A percentile compares a stretch with the other conserved stretches of the same genome.
Conservation (phyloP, 2,113 vertebrate genomes). For the Syngnathus typhle region DNA sequence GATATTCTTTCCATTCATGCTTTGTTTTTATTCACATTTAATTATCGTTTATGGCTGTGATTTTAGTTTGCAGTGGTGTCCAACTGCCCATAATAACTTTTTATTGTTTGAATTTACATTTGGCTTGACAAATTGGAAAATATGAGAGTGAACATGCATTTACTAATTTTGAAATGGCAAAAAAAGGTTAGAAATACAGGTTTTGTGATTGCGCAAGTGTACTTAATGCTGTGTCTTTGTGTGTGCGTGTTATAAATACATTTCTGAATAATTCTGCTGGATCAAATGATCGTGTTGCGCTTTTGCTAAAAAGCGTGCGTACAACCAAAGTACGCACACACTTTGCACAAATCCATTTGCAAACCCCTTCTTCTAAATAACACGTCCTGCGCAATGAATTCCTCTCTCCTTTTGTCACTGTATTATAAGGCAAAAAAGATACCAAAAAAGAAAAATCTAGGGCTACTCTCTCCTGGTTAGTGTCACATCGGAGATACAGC, state of each 20-base stretch:
- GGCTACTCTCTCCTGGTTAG: constrained; percentile 11
- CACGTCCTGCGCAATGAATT: too few relatives aligned
- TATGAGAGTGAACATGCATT: too few relatives aligned
- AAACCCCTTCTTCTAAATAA: constrained; percentile 32
- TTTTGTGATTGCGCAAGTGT: neutral
- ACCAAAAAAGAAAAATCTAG: neutral
- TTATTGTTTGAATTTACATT: neutral
- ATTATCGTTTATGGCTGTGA: too few relatives aligned
- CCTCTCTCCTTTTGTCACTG: neutral
- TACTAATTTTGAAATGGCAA: too few relatives aligned
- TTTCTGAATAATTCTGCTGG: constrained; percentile 12
- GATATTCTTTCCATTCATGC: too few relatives aligned
- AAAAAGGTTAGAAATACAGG: neutral
- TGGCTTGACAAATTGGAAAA: neutral
- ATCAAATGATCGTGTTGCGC: constrained; percentile 28
- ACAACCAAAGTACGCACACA: constrained; percentile 27
- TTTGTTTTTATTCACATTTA: too few relatives aligned
- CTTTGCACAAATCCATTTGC: constrained; percentile 38
- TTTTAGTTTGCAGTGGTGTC: neutral
- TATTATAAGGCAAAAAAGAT: too few relatives aligned
- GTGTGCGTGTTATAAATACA: neutral
- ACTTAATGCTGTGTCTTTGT: too few relatives aligned
- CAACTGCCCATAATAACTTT: neutral
- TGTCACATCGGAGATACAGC: constrained; percentile 33
- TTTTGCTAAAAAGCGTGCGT: constrained; percentile 29